A percentile compares a stretch with the other conserved stretches of the same genome.
Conservation (phyloP, 2,797 vertebrate genomes). For the Synaphobranchus kaupii region DNA sequence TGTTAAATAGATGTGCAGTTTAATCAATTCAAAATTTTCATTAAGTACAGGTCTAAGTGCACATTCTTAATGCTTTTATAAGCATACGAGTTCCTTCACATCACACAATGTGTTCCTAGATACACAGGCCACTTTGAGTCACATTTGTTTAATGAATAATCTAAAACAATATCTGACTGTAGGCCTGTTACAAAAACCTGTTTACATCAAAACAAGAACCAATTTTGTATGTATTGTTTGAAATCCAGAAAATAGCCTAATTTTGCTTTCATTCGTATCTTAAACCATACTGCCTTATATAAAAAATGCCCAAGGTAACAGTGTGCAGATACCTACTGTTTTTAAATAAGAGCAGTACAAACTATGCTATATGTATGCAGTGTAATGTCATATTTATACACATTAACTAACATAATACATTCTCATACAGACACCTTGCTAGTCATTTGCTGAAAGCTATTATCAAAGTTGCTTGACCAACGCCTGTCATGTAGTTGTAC, state of each 20-base stretch:
- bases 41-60: background rate
- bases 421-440: background rate
- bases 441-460: background rate
- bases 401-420: constrained; percentile 13
- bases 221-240: background rate
- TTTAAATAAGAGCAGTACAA: background rate
- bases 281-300: constrained; percentile 73
- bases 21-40: background rate
- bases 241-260: background rate
- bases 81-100: background rate
- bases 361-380: background rate
- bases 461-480: background rate
- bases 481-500: background rate
- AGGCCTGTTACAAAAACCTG: background rate
- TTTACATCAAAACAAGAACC: constrained; percentile 4
- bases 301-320: background rate
- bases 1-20: background rate
- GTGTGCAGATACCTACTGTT: constrained; percentile 16
- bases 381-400: background rate
- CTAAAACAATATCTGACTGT: background rate
- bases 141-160: background rate
- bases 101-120: background rate
- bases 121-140: constrained; percentile 1
- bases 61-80: background rate
- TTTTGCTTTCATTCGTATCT: constrained; percentile 62